A percentile compares a stretch with the other conserved stretches of the same genome.
phyloP scores from a whole-genome alignment of 1,140 invertebrate species.

The Lepidurus apus region DNA sequence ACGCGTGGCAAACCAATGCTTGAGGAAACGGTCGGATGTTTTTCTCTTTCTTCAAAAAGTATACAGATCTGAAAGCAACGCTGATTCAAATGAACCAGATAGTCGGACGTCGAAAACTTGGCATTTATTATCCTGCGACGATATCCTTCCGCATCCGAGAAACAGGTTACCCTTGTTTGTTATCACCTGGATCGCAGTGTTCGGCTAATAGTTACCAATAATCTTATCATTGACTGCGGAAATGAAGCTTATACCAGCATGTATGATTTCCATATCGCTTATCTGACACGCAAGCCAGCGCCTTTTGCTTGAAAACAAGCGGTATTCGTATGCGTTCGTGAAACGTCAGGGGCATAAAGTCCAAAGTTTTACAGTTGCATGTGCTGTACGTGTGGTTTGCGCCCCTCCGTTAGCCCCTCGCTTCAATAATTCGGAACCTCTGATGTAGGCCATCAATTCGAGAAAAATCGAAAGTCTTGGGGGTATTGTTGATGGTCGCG shows the following conservation, averaged over 20 bases:
- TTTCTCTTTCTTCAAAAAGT: neutral
- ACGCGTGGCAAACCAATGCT: neutral
- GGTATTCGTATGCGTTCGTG: neutral
- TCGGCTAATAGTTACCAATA: neutral
- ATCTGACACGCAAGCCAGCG: neutral
- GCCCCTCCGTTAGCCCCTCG: neutral
- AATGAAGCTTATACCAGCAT: neutral
- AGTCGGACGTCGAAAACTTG: neutral
- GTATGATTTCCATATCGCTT: neutral
- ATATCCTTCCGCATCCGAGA: neutral
- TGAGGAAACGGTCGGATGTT: neutral
- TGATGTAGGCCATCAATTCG: neutral
- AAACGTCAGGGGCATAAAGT: neutral
- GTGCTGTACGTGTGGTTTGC: neutral
- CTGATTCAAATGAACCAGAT: neutral
- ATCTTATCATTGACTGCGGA: neutral
- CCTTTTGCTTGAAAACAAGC: neutral
- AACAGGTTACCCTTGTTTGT: neutral
- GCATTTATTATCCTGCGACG: neutral
- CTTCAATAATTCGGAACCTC: neutral
- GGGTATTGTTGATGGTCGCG: slow-evolving; percentile 7
- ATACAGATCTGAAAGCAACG: neutral
- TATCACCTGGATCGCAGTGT: neutral
- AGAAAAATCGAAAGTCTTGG: neutral
- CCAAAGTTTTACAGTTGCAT: neutral